phyloP scores from a whole-genome alignment of 2,888 invertebrate species.

The Orchesellides sinensis region DNA sequence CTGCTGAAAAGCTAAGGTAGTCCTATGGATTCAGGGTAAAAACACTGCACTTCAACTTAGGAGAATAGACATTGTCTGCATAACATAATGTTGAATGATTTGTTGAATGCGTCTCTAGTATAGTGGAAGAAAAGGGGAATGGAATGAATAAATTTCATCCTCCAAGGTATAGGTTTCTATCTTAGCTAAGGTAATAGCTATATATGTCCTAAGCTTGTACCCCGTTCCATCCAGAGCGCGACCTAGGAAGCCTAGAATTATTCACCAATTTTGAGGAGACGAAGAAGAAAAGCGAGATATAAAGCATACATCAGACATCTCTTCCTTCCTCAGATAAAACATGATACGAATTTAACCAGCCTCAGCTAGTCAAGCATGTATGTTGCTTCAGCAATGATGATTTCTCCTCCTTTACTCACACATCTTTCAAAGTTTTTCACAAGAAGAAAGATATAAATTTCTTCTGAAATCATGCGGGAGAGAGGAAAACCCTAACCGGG shows the following conservation, averaged over 20 bases:
- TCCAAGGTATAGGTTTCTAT: neutral
- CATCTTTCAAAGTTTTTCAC: slow-evolving; percentile 14
- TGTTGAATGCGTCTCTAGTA: slow-evolving; percentile 46
- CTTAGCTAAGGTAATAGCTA: too few species aligned
- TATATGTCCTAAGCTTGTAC: neutral
- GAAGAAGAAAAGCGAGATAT: neutral
- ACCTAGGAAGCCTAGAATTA: neutral
- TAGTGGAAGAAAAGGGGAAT: slow-evolving; percentile 31
- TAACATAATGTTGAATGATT: slow-evolving; percentile 53
- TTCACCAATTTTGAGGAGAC: slow-evolving; percentile 20
- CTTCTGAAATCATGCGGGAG: slow-evolving; percentile 12
- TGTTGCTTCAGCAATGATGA: slow-evolving; percentile 9
- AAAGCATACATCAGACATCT: neutral
- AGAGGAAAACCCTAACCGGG: slow-evolving; percentile 35
- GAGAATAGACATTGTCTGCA: slow-evolving; percentile 49
- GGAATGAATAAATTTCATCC: slow-evolving; percentile 19
- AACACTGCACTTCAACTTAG: neutral
- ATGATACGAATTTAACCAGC: slow-evolving; percentile 12
- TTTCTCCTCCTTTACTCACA: slow-evolving; percentile 17
- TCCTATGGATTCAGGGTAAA: neutral
- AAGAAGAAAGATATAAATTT: neutral
- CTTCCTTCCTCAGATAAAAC: slow-evolving; percentile 16
- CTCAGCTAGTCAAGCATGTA: slow-evolving; percentile 18
- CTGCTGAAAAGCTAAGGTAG: neutral
- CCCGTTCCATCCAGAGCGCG: too few species aligned